Evolutionary conservation across 2,888 invertebrate species (phyloP), one percentile per base, ranked within the genome.

Genomic region (Chironomus riparius): DNA sequence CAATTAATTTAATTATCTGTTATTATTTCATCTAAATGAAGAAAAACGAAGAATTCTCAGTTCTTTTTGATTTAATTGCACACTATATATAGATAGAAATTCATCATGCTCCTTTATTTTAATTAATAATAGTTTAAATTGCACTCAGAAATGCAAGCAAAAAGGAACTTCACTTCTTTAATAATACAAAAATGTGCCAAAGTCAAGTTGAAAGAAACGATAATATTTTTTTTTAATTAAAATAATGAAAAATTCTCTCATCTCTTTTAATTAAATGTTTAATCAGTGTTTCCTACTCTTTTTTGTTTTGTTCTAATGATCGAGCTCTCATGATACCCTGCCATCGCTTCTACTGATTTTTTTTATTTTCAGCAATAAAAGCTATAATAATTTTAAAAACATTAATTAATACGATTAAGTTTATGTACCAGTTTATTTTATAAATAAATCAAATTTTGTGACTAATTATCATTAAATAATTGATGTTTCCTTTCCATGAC

Each of bases 1-100:
- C 56, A 72, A 72, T 72, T 72, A 72, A 72, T 38, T 72, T 72
- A 72, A 72, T 62, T 72, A 62, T 62, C 72, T 61, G 6, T 22
- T 72, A 47, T 61, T 62, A 47, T 72, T 72, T 62, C 62, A 65
- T 65, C 24, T 13, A 18, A 24, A 65, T 13, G 38, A 21, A 65
- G 24, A 3, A 65, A 65, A 65, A 24, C 22, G 24, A 65, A 65
- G 21, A 65, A 65, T 65, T 65, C 22, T 56, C 18, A 18, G 15
- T 15, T 18, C 21, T 65, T 24, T 65, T n/a, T 65, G 65, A 65
- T 65, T 65, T 24, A 65, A 65, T 65, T 65, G 65, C 24, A 21
- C 7, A 5, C 21, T 65, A 65, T 24, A 24, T 65, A 10, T 4
- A 28, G 3, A 28, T 38, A 38, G 7, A 38, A 10, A 38, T 21